phyloP scores from a whole-genome alignment of 2,888 invertebrate genomes.

The Cristatella mucedo region DNA sequence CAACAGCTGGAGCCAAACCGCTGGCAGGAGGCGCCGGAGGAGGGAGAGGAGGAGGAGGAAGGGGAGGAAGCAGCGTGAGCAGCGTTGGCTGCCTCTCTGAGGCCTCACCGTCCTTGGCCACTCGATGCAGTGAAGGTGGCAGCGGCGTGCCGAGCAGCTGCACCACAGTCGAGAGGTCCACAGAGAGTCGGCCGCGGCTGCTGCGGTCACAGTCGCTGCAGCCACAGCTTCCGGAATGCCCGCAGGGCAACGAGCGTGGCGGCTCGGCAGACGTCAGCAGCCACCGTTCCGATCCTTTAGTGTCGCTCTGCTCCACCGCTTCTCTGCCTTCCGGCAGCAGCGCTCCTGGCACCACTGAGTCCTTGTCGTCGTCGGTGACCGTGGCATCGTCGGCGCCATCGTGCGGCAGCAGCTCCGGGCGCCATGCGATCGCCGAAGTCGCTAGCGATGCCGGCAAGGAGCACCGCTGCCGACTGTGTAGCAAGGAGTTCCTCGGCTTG shows the following conservation, averaged over 20 bases:
- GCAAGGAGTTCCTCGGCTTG: slow-evolving; percentile 32
- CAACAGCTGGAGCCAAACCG: slow-evolving; percentile 4
- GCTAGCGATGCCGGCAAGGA: too few relatives aligned
- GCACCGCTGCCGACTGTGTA: slow-evolving; percentile 34
- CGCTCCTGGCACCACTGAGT: background rate
- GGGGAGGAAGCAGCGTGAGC: slow-evolving; percentile 6
- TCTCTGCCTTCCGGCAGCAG: background rate
- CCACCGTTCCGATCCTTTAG: too few relatives aligned
- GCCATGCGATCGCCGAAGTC: too few relatives aligned
- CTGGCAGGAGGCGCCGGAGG: background rate
- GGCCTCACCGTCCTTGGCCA: slow-evolving; percentile 3
- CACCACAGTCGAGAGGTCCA: background rate
- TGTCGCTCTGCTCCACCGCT: too few relatives aligned
- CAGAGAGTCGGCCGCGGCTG: background rate
- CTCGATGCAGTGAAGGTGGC: background rate
- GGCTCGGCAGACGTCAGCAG: too few relatives aligned
- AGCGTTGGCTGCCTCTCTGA: background rate
- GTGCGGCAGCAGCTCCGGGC: too few relatives aligned
- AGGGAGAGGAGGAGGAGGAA: slow-evolving; percentile 5
- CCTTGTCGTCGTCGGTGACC: background rate
- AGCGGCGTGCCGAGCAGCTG: slow-evolving; percentile 4
- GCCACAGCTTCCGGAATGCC: background rate
- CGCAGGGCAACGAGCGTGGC: background rate
- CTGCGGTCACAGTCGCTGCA: slow-evolving; percentile 2
- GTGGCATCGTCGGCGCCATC: background rate